These are phyloP conservation scores for Chaetoderma sp. DNA, from an alignment of 2,888 invertebrate genomes.

Conservation along the genomic window DNA sequence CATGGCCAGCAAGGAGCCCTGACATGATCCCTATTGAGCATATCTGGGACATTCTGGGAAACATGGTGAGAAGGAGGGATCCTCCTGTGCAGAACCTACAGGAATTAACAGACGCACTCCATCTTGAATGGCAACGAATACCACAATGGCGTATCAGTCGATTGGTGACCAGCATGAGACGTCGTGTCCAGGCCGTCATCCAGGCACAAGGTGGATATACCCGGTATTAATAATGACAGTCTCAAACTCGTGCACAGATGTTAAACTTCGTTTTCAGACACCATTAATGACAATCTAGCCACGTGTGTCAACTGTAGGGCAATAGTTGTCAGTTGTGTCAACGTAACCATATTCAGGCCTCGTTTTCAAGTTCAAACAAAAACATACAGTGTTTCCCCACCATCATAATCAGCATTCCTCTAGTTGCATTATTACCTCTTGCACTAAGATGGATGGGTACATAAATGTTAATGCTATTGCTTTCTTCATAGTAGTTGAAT, in stretches of 20 bases:
- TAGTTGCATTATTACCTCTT: too few species aligned
- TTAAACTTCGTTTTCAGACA: too few species aligned
- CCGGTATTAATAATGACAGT: background rate
- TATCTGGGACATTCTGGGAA: conserved; percentile 12
- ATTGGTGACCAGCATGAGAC: conserved; percentile 3
- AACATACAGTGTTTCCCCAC: too few species aligned
- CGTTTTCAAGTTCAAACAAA: too few species aligned
- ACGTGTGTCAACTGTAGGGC: too few species aligned
- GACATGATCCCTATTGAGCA: conserved; percentile 8
- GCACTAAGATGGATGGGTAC: too few species aligned
- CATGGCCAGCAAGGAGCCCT: conserved; percentile 5
- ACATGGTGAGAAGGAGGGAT: background rate
- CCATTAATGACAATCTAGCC: too few species aligned
- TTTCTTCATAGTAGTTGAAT: too few species aligned
- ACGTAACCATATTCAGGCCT: too few species aligned
- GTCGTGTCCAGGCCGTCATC: conserved; percentile 18
- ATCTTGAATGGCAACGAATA: conserved; percentile 1
- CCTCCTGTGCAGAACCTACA: conserved; percentile 4
- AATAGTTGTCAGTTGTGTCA: too few species aligned
- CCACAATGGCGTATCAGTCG: background rate
- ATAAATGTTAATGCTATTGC: too few species aligned
- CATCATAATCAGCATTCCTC: too few species aligned
- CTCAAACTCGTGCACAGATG: background rate
- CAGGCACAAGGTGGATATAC: conserved; percentile 5
- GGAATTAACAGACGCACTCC: conserved; percentile 11